Evolutionary conservation across 2,113 vertebrate species (phyloP).

Genomic region (Thamnophis sirtalis): DNA sequence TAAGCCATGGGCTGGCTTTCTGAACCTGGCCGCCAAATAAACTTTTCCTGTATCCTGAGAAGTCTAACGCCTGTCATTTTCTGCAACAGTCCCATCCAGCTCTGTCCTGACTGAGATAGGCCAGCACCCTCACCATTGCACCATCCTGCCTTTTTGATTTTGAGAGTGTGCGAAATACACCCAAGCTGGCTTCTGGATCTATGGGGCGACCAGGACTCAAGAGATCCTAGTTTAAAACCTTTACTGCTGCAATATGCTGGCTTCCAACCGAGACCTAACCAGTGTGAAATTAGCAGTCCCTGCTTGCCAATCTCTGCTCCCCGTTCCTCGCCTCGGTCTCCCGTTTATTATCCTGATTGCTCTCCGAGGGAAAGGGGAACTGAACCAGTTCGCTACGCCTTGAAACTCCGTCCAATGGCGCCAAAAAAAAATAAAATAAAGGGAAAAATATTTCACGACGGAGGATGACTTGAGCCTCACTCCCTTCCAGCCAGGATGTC

Average conservation of each 20-base stretch:
- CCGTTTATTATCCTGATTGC: neutral
- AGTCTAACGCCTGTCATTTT: too few species aligned
- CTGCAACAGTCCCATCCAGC: too few species aligned
- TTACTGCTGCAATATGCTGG: neutral
- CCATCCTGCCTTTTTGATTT: neutral
- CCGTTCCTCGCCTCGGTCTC: neutral
- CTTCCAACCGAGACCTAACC: neutral
- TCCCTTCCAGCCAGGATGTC: neutral
- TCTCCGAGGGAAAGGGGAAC: neutral
- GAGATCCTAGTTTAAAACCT: neutral
- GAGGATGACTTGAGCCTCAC: neutral
- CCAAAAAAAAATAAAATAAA: neutral
- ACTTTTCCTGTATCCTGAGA: too few species aligned
- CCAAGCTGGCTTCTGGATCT: neutral
- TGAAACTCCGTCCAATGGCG: neutral
- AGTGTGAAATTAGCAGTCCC: neutral
- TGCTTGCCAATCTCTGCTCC: neutral
- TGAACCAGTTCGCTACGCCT: neutral
- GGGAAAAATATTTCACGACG: neutral
- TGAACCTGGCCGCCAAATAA: too few species aligned
- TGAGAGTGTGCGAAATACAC: neutral
- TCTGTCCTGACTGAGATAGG: neutral
- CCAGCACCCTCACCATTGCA: neutral
- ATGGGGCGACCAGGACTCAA: neutral
- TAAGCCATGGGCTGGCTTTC: too few species aligned